These are phyloP conservation scores for Nemopilema nomurai DNA, from an alignment of 30 jellyfish, hydroid and myxozoan genomes.

Conservation along the genomic window DNA sequence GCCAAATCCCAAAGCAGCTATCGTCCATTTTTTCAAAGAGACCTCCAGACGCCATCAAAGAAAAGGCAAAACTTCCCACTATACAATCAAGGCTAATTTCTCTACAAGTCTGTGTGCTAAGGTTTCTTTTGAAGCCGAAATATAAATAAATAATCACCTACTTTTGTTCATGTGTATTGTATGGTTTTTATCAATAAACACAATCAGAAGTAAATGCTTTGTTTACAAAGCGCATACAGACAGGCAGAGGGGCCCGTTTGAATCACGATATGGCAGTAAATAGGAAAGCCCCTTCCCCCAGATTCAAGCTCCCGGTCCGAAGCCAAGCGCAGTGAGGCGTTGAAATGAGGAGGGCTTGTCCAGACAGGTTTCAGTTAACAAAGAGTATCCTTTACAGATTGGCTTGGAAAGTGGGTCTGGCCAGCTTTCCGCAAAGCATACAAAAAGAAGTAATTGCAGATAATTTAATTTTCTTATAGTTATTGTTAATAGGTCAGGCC, in stretches of 20 bases:
- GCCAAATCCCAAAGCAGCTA: background rate
- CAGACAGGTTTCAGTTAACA: background rate
- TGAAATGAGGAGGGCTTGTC: background rate
- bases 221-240: background rate
- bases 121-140: slow-evolving; percentile 12
- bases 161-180: slow-evolving; percentile 19
- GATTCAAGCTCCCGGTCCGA: too few relatives aligned
- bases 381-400: background rate
- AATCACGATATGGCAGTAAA: background rate
- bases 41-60: slow-evolving; percentile 26
- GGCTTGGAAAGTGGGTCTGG: background rate
- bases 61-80: slow-evolving; percentile 1
- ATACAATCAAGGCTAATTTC: background rate
- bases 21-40: background rate
- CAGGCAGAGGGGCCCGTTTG: too few relatives aligned
- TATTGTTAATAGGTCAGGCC: background rate
- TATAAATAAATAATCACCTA: background rate
- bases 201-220: background rate
- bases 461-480: background rate
- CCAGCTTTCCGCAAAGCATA: background rate
- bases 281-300: background rate
- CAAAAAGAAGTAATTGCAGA: background rate
- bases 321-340: background rate
- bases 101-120: background rate
- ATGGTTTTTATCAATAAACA: background rate